phyloP scores from a whole-genome alignment of 2,888 invertebrate genomes.

The Leptura quadrifasciata region DNA sequence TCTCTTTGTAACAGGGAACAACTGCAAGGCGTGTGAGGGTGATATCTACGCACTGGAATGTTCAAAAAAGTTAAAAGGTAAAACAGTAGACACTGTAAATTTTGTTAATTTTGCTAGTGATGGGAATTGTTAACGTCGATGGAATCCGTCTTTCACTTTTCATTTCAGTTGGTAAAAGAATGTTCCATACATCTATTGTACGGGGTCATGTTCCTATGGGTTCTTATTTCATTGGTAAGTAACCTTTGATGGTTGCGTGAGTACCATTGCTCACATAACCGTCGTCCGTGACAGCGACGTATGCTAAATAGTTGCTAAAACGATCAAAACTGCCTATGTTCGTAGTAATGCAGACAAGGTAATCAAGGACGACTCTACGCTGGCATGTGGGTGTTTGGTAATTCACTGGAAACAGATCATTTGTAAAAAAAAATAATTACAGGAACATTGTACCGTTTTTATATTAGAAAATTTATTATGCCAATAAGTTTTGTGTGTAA shows the following conservation, averaged over 20 bases:
- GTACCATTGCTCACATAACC: slow-evolving; percentile 37
- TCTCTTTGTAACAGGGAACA: no score
- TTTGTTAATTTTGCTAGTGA: no score
- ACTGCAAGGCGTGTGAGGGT: no score
- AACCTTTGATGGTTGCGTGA: slow-evolving; percentile 40
- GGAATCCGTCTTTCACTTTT: no score
- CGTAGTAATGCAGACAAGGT: slow-evolving; percentile 40
- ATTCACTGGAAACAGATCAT: neutral
- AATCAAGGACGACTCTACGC: slow-evolving; percentile 40
- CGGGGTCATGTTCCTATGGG: neutral
- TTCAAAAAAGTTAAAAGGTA: no score
- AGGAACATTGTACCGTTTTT: slow-evolving; percentile 4
- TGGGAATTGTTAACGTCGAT: no score
- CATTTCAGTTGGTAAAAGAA: no score
- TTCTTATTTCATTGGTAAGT: slow-evolving; percentile 28
- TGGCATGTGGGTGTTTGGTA: slow-evolving; percentile 38
- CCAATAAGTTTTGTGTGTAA: neutral
- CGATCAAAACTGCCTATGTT: slow-evolving; percentile 41
- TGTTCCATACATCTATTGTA: no score
- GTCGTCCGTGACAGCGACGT: slow-evolving; percentile 37
- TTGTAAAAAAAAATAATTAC: slow-evolving; percentile 14
- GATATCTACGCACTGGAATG: no score
- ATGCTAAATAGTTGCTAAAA: slow-evolving; percentile 44
- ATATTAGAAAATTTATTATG: neutral
- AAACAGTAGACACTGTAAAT: no score